Evolutionary conservation across 1,140 invertebrate genomes (phyloP).

Genomic region (Tribolium castaneum): DNA sequence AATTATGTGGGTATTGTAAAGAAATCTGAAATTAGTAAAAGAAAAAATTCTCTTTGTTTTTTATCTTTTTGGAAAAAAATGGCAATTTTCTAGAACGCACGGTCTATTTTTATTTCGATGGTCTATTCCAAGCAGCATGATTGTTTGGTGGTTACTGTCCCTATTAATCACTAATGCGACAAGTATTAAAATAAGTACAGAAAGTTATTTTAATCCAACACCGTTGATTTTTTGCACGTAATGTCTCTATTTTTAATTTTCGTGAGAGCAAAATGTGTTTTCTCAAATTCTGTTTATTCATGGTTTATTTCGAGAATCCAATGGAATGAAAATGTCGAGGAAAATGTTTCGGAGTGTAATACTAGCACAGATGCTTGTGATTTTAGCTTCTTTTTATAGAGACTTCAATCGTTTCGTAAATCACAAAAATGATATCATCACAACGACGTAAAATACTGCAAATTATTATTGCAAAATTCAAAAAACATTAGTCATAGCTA

Average conservation of each 20-base stretch:
- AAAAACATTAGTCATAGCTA: slow-evolving; percentile 8
- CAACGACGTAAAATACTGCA: not conserved
- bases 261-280: not conserved
- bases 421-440: not conserved
- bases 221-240: not conserved
- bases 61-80: no score
- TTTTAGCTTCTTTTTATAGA: not conserved
- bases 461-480: not conserved
- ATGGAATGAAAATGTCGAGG: not conserved
- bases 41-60: not conserved
- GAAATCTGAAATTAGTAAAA: not conserved
- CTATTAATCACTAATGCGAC: slow-evolving; percentile 23
- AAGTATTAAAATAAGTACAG: slow-evolving; percentile 4
- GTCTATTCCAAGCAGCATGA: not conserved
- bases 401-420: not conserved
- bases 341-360: no score
- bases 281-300: slow-evolving; percentile 18
- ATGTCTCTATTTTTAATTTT: not conserved
- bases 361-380: not conserved
- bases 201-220: slow-evolving; percentile 5
- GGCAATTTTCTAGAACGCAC: not conserved
- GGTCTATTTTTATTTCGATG: not conserved
- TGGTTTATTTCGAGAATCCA: not conserved
- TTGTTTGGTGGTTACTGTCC: slow-evolving; percentile 8
- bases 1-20: no score